Conservation (phyloP, 2,888 invertebrate genomes). For the Tuberolachnus salignus region DNA sequence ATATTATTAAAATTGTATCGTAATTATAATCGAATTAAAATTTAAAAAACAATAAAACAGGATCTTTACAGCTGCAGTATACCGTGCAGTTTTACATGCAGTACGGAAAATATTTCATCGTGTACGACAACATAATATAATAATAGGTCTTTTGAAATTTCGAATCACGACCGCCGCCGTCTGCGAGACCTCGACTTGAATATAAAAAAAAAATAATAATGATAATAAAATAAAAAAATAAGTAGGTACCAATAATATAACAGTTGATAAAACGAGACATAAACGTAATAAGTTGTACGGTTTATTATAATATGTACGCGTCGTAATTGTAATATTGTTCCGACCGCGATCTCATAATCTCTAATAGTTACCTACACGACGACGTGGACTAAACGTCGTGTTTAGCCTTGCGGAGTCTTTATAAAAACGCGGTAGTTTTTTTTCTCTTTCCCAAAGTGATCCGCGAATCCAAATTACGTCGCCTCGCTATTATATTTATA, state of each 20-base stretch:
- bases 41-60: too few species aligned
- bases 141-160: too few species aligned
- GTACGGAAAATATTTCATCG: too few species aligned
- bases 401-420: slow-evolving; percentile 26
- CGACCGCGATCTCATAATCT: neutral
- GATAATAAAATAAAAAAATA: neutral
- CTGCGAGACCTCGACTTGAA: neutral
- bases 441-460: slow-evolving; percentile 23
- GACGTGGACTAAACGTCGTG: slow-evolving; percentile 1
- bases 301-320: slow-evolving; percentile 14
- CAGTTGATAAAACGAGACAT: slow-evolving; percentile 4
- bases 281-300: slow-evolving; percentile 20
- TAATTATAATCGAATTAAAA: too few species aligned
- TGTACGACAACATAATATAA: too few species aligned
- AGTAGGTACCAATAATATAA: neutral
- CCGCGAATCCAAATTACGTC: neutral
- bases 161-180: too few species aligned
- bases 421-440: slow-evolving; percentile 21
- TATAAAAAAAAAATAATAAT: neutral
- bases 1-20: too few species aligned
- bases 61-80: too few species aligned
- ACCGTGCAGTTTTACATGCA: too few species aligned
- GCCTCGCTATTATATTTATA: too few species aligned
- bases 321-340: slow-evolving; percentile 10
- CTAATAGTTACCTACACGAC: neutral